phyloP scores from a whole-genome alignment of 2,888 invertebrate genomes.

The Ichneumoninae sp. region DNA sequence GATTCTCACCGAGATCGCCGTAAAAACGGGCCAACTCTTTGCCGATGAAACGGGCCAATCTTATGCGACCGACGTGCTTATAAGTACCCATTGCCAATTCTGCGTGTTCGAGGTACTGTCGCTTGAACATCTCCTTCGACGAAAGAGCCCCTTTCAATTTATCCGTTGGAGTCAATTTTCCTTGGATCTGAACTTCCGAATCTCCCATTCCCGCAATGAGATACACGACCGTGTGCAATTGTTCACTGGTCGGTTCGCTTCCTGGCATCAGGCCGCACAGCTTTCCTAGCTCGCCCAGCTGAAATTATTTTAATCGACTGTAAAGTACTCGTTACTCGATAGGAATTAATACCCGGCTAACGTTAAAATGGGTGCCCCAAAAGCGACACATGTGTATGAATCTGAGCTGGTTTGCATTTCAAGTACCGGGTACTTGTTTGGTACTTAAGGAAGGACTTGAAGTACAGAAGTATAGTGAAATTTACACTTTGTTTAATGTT shows the following conservation, averaged over 20 bases:
- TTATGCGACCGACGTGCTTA: conserved; percentile 93
- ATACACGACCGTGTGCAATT: conserved; percentile 95
- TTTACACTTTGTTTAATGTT: too few relatives aligned
- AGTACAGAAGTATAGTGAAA: too few relatives aligned
- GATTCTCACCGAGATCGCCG: conserved; percentile 92
- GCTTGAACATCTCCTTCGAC: conserved; percentile 94
- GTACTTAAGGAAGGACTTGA: too few relatives aligned
- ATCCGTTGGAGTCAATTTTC: conserved; percentile 87
- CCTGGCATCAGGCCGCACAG: conserved; percentile 96
- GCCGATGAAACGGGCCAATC: conserved; percentile 95
- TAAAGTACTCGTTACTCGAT: neutral
- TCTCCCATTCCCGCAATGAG: conserved; percentile 96
- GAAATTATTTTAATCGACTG: conserved; percentile 70
- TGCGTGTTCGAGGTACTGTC: conserved; percentile 95
- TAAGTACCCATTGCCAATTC: conserved; percentile 98
- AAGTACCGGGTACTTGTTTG: too few relatives aligned
- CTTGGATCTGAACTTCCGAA: conserved; percentile 84
- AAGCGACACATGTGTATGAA: too few relatives aligned
- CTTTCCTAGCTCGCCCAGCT: conserved; percentile 94
- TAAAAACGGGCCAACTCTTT: conserved; percentile 96
- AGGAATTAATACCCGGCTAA: too few relatives aligned
- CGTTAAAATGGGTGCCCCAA: too few relatives aligned
- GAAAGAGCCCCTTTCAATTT: conserved; percentile 95
- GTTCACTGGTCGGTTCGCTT: conserved; percentile 92
- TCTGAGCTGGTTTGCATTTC: too few relatives aligned